phyloP scores from a whole-genome alignment of 2,888 invertebrate genomes.

The Piscicola geometra region DNA sequence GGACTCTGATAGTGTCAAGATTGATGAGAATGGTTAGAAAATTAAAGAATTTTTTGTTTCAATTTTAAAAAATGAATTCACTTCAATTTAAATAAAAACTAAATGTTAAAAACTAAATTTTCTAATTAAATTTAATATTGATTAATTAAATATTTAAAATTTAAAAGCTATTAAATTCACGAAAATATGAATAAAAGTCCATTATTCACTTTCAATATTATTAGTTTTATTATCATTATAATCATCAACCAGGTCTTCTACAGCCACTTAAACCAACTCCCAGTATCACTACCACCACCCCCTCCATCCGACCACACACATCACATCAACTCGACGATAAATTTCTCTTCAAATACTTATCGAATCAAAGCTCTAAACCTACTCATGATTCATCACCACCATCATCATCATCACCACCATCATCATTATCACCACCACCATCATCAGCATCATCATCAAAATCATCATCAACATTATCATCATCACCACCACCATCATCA shows the following conservation, averaged over 20 bases:
- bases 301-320: background rate
- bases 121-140: background rate
- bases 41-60: too few species aligned
- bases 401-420: constrained; percentile 5
- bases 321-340: background rate
- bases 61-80: too few species aligned
- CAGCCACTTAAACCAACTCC: constrained; percentile 10
- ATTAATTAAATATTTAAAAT: background rate
- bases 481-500: too few species aligned
- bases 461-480: too few species aligned
- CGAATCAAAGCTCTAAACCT: background rate
- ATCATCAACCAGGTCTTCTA: background rate
- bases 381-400: background rate
- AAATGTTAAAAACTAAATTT: too few species aligned
- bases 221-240: background rate
- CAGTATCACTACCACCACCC: background rate
- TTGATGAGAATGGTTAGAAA: constrained; percentile 3
- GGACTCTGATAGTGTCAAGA: constrained; percentile 5
- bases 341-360: background rate
- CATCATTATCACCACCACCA: background rate
- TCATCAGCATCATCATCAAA: background rate
- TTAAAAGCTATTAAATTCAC: background rate
- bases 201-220: background rate
- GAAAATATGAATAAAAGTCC: background rate
- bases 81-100: too few species aligned